Conservation (phyloP, 2,888 invertebrate genomes). For the Parnassius glacialis region DNA sequence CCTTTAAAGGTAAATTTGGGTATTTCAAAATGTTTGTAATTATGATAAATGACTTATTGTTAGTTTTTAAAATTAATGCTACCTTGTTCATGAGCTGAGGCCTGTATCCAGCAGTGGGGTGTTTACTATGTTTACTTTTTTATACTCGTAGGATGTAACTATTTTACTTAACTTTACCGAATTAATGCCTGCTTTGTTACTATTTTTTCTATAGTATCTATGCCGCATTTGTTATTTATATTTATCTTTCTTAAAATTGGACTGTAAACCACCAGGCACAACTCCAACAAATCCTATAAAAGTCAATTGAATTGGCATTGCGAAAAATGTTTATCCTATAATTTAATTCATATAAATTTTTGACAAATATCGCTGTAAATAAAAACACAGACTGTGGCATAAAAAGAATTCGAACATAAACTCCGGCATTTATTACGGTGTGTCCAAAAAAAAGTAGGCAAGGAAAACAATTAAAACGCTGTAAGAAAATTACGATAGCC, state of each 20-base stretch:
- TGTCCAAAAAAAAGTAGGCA: conserved; percentile 32
- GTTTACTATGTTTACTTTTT: no score
- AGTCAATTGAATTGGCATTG: conserved; percentile 24
- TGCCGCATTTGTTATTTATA: conserved; percentile 5
- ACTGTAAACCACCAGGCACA: conserved; percentile 24
- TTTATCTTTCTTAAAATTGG: conserved; percentile 17
- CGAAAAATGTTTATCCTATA: conserved; percentile 8
- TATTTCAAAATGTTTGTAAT: no score
- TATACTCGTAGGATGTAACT: no score
- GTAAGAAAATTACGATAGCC: conserved; percentile 12
- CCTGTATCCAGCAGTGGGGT: no score
- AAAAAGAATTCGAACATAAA: conserved; percentile 20
- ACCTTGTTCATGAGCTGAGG: no score
- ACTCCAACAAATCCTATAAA: conserved; percentile 20
- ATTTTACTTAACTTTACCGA: no score
- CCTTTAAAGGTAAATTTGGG: no score
- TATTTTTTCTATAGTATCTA: not conserved
- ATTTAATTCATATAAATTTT: conserved; percentile 6
- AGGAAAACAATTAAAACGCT: conserved; percentile 33
- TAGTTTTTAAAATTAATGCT: no score
- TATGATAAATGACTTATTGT: no score
- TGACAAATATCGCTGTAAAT: not conserved
- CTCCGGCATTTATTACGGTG: conserved; percentile 28
- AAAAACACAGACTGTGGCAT: conserved; percentile 4
- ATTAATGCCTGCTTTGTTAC: no score